These are phyloP conservation scores for Hylaeus volcanicus DNA, from an alignment of 1,140 invertebrate species.

Conservation along the genomic window DNA sequence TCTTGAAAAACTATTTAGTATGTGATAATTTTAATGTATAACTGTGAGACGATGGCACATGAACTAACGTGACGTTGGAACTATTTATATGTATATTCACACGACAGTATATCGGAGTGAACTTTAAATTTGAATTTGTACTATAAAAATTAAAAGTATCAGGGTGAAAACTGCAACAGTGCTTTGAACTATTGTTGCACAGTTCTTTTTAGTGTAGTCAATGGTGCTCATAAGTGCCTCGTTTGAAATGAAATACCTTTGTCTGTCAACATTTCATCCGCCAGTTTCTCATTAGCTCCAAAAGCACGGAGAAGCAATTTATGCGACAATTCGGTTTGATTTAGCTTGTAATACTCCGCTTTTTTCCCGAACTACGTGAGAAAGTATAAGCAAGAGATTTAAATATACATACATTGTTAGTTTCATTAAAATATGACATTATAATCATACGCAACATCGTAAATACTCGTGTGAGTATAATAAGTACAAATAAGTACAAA, in stretches of 20 bases:
- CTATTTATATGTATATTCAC: neutral
- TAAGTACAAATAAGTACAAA: too few relatives aligned
- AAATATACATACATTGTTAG: too few relatives aligned
- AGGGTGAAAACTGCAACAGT: neutral
- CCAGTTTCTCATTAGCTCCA: conserved; percentile 84
- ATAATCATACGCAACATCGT: too few relatives aligned
- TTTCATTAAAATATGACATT: too few relatives aligned
- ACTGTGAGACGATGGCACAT: too few relatives aligned
- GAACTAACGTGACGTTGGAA: conserved; percentile 24
- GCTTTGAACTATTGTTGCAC: conserved; percentile 20
- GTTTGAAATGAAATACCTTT: conserved; percentile 83
- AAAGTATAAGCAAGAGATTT: conserved; percentile 12
- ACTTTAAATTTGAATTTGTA: neutral
- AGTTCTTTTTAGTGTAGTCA: conserved; percentile 1
- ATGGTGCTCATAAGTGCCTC: conserved; percentile 36
- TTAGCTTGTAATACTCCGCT: conserved; percentile 88
- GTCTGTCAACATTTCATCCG: conserved; percentile 86
- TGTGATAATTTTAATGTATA: neutral
- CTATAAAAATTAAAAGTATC: neutral
- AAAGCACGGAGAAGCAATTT: conserved; percentile 85
- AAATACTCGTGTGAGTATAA: too few relatives aligned
- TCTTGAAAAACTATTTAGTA: neutral
- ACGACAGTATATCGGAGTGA: neutral
- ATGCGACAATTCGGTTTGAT: conserved; percentile 86
- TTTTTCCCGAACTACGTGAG: conserved; percentile 85